phyloP scores from a whole-genome alignment of 2,797 vertebrate genomes.

The Carduelis carduelis region DNA sequence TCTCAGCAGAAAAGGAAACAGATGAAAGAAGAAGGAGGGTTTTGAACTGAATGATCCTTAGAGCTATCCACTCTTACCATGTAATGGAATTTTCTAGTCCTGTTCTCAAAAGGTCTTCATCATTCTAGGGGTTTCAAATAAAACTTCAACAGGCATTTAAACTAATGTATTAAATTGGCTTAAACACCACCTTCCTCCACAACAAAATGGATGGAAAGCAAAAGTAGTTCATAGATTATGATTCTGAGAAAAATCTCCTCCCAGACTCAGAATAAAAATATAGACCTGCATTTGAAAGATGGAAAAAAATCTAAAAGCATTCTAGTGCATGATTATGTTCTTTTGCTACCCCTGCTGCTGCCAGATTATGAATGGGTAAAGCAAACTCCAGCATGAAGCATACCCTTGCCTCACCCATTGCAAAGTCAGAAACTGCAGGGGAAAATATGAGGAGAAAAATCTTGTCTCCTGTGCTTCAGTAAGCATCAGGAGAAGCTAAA shows the following conservation, averaged over 20 bases:
- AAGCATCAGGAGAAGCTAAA: not conserved
- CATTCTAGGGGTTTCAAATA: not conserved
- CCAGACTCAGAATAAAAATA: not conserved
- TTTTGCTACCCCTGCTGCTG: not conserved
- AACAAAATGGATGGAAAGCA: not conserved
- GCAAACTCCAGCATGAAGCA: not conserved
- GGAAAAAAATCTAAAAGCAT: not conserved
- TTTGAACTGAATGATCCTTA: not conserved
- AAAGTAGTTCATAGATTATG: not conserved
- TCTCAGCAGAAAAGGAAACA: not conserved
- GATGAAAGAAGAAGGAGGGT: not conserved
- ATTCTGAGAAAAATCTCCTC: not conserved
- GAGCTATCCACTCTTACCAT: not conserved
- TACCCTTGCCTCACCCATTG: not conserved
- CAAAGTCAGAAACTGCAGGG: not conserved
- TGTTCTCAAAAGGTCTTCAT: not conserved
- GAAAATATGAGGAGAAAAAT: not conserved
- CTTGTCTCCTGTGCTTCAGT: rapidly evolving
- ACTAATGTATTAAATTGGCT: not conserved
- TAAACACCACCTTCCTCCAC: rapidly evolving
- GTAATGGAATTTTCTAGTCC: not conserved
- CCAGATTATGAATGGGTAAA: not conserved
- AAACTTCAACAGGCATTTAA: not conserved
- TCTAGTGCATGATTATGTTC: not conserved
- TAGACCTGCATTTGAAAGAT: not conserved